Conservation (phyloP, 1,140 invertebrate genomes). For the Drosophila gunungcola region DNA sequence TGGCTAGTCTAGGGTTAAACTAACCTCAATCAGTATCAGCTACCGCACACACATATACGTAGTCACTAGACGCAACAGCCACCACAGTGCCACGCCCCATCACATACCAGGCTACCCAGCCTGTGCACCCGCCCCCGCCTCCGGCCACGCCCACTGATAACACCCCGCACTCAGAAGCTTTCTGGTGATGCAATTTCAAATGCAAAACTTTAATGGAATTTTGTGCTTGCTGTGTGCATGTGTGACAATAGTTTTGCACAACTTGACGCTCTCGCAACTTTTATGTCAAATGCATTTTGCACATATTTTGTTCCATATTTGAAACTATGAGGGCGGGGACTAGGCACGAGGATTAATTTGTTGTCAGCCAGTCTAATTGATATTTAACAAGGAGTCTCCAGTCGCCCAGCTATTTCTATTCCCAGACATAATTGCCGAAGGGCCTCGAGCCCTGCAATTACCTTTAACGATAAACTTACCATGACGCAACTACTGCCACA, state of each 20-base stretch:
- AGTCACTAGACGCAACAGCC: slow-evolving; percentile 11
- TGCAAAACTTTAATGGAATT: slow-evolving; percentile 81
- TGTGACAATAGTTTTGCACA: slow-evolving; percentile 64
- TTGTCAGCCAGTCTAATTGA: slow-evolving; percentile 65
- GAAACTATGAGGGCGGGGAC: neutral
- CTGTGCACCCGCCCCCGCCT: neutral
- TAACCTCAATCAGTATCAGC: slow-evolving; percentile 58
- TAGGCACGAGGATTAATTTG: slow-evolving; percentile 12
- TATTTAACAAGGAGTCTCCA: slow-evolving; percentile 68
- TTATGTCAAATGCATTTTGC: slow-evolving; percentile 64
- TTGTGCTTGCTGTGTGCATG: slow-evolving; percentile 32
- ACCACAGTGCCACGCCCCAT: slow-evolving; percentile 40
- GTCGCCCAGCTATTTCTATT: slow-evolving; percentile 34
- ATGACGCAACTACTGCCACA: slow-evolving; percentile 58
- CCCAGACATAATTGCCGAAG: slow-evolving; percentile 54
- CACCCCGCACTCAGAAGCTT: slow-evolving; percentile 33
- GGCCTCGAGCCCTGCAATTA: slow-evolving; percentile 65
- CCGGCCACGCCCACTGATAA: slow-evolving; percentile 13
- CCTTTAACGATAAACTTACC: slow-evolving; percentile 39
- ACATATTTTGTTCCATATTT: slow-evolving; percentile 52
- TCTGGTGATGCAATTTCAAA: slow-evolving; percentile 70
- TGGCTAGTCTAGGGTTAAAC: slow-evolving; percentile 42
- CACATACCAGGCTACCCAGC: slow-evolving; percentile 15
- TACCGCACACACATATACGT: neutral
- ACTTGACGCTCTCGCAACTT: slow-evolving; percentile 60